phyloP scores from a whole-genome alignment of 2,888 invertebrate genomes.

The Plebejus argus region DNA sequence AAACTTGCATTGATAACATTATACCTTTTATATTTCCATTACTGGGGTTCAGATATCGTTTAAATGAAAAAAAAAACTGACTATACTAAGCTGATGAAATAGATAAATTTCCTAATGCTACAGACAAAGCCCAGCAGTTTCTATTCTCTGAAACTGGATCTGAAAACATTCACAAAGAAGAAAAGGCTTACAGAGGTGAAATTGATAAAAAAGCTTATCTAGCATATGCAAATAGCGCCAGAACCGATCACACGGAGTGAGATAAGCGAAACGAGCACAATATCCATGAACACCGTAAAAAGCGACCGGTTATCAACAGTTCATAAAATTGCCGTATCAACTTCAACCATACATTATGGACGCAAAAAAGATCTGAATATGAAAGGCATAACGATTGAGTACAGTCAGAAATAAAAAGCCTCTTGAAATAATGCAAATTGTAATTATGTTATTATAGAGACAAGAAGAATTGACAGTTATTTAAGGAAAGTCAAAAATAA shows the following conservation, averaged over 20 bases:
- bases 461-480: too few species aligned
- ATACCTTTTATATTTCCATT: not conserved
- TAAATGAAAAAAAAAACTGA: not conserved
- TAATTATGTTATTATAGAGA: not conserved
- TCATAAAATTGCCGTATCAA: constrained; percentile 25
- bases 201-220: constrained; percentile 11
- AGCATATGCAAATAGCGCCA: constrained; percentile 4
- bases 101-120: not conserved
- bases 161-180: not conserved
- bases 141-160: not conserved
- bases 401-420: not conserved
- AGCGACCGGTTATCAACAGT: constrained; percentile 25
- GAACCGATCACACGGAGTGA: not conserved
- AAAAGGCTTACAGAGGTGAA: not conserved
- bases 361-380: constrained; percentile 17
- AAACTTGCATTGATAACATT: not conserved
- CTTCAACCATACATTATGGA: constrained; percentile 22
- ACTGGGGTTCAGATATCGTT: not conserved
- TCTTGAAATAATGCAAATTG: not conserved
- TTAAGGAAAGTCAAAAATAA: too few species aligned
- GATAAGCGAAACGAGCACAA: constrained; percentile 3
- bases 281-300: not conserved
- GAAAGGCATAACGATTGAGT: constrained; percentile 29
- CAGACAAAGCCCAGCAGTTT: not conserved
- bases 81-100: not conserved